Percentiles rank a stretch among this genome's conserved stretches.
Conservation (phyloP, 2,797 vertebrate genomes). For the Limosa lapponica region DNA sequence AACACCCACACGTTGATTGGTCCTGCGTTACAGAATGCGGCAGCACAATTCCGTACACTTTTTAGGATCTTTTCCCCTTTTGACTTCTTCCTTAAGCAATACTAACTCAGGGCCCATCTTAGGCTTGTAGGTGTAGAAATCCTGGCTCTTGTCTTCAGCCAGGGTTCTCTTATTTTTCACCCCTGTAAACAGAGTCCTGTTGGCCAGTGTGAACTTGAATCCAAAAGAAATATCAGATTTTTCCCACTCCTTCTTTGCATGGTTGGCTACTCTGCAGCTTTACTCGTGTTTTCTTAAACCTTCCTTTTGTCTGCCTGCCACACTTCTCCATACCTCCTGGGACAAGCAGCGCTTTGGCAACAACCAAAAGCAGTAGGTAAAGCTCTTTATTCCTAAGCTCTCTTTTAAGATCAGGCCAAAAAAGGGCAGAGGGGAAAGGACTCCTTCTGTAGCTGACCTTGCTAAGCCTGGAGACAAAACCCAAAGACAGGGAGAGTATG, state of each 20-base stretch:
- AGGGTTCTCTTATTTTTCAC: neutral
- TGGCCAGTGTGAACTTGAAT: neutral
- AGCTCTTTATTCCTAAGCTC: neutral
- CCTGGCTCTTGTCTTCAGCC: neutral
- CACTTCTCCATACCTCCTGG: neutral
- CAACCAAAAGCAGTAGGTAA: neutral
- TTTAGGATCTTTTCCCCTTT: neutral
- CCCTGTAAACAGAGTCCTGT: neutral
- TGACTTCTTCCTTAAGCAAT: neutral
- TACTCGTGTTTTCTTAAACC: neutral
- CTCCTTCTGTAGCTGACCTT: neutral
- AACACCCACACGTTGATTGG: neutral
- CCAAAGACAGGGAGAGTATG: neutral
- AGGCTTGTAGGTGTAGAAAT: neutral
- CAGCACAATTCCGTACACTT: neutral
- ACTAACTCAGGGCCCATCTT: neutral
- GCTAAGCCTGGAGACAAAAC: neutral
- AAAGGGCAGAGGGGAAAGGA: neutral
- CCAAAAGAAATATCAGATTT: neutral
- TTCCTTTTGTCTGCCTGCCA: neutral
- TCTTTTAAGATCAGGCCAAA: neutral
- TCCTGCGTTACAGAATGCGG: neutral
- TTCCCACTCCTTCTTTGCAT: neutral
- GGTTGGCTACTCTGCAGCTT: neutral
- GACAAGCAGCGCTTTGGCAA: slow-evolving; percentile 1